phyloP scores from a whole-genome alignment of 2,797 vertebrate genomes.

The Amniataba percoides region DNA sequence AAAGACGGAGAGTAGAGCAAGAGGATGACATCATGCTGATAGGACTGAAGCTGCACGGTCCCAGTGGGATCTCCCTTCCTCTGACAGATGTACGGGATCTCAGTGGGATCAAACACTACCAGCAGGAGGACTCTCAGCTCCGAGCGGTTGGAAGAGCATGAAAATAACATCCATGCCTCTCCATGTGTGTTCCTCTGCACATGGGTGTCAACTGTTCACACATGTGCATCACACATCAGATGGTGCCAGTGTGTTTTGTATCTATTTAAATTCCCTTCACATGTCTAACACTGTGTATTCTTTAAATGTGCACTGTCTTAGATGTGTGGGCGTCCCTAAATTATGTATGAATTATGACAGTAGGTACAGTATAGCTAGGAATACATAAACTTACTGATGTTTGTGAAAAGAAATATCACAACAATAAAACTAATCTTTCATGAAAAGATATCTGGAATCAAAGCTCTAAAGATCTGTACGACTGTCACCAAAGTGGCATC shows the following conservation, averaged over 20 bases:
- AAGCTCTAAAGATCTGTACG: not conserved
- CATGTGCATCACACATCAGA: conserved; percentile 26
- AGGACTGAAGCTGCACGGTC: conserved; percentile 57
- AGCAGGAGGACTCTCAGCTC: conserved; percentile 69
- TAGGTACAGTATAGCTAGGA: too few relatives aligned
- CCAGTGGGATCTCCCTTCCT: conserved; percentile 70
- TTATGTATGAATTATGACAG: not conserved
- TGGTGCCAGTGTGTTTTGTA: not conserved
- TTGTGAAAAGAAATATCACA: not conserved
- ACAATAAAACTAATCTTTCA: not conserved
- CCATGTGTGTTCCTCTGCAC: not conserved
- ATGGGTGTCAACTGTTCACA: conserved; percentile 32
- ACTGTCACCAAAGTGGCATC: not conserved
- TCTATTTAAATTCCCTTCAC: conserved; percentile 13
- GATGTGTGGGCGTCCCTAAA: not conserved
- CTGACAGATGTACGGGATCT: conserved; percentile 75
- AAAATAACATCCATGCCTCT: conserved; percentile 67
- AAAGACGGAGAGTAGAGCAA: conserved; percentile 24
- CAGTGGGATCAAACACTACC: conserved; percentile 75
- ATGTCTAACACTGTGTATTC: not conserved
- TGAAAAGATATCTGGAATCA: not conserved
- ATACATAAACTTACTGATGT: not conserved
- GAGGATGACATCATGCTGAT: conserved; percentile 72
- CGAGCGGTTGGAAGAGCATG: conserved; percentile 70
- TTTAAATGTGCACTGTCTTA: not conserved